A percentile compares a stretch with the other conserved stretches of the same genome.
Evolutionary conservation across 2,113 vertebrate species (phyloP).

Genomic region (Ptilonorhynchus violaceus): DNA sequence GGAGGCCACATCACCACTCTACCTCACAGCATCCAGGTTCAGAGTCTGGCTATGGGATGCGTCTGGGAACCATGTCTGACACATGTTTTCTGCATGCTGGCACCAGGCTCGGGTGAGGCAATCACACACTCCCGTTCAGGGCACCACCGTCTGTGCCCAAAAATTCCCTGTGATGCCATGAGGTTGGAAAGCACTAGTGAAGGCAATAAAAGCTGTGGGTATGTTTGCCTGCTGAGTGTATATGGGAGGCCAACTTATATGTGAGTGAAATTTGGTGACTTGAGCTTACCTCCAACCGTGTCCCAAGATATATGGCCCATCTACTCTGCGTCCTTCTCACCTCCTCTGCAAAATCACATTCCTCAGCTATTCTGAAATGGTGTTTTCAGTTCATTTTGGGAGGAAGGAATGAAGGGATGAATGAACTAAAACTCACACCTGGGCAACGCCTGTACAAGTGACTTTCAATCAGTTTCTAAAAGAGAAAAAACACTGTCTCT

Average conservation of each 20-base stretch:
- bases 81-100: neutral
- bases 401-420: neutral
- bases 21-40: neutral
- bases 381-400: neutral
- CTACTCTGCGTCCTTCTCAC: neutral
- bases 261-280: neutral
- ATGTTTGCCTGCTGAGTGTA: neutral
- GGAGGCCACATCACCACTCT: neutral
- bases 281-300: neutral
- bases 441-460: neutral
- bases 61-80: rapidly evolving
- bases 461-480: neutral
- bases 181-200: neutral
- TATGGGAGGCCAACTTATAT: neutral
- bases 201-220: neutral
- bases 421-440: neutral
- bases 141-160: neutral
- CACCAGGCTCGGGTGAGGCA: neutral
- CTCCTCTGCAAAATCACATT: neutral
- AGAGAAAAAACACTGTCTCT: neutral
- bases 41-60: rapidly evolving
- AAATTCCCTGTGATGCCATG: neutral
- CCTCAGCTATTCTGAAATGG: neutral
- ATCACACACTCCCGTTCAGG: neutral
- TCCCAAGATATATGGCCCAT: neutral